Evolutionary conservation across 2,888 invertebrate species (phyloP), one percentile per base, ranked within the genome.

Genomic region (Patella caerulea): DNA sequence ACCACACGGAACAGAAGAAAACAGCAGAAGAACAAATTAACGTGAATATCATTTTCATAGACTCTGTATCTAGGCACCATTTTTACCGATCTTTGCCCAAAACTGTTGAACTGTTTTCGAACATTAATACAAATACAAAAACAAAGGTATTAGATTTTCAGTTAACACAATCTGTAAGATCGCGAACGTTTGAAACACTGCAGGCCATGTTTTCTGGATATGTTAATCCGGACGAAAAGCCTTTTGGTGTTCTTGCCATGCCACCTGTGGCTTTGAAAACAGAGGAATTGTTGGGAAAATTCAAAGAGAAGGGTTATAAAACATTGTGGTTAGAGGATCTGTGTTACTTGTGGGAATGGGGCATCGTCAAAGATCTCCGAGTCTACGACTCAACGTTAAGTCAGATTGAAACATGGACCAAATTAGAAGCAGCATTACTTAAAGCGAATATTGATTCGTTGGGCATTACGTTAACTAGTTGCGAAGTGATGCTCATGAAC

Each of bases 301-400:
- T 87, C 34, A 83, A 83, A 69, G 45, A 80, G 1, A 45, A 65
- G 12, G 86, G 85, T 4, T 89, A 86, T 59, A 73, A 73, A n/a
- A 88, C 85, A 3, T 73, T 87, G n/a, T 88, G 85, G 86, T 54
- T 87, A 54, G 89, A 89, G 72, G 89, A 89, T 81, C 69, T 88
- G 45, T 89, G 89, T 72, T 87, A 85, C 69, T 73, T 77, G 2
- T 88, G 87, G 87, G 87, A 88, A 75, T 88, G 89, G 87, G 89
- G 88, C 1, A 74, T 88, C 15, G 80, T 86, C 11, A 88, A 88
- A 76, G 88, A 88, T 74, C 79, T 88, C 15, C 81, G 83, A n/a
- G 85, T 86, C 7, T 79, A 83, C 65, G 79, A 87, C 53, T 83
- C 82, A 75, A 78, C 74, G 24, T 70, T 85, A 29, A 71, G 75